Base-by-base conservation (phyloP, 2,888 invertebrate species). In the Sphaerophoria rueppellii region DNA sequence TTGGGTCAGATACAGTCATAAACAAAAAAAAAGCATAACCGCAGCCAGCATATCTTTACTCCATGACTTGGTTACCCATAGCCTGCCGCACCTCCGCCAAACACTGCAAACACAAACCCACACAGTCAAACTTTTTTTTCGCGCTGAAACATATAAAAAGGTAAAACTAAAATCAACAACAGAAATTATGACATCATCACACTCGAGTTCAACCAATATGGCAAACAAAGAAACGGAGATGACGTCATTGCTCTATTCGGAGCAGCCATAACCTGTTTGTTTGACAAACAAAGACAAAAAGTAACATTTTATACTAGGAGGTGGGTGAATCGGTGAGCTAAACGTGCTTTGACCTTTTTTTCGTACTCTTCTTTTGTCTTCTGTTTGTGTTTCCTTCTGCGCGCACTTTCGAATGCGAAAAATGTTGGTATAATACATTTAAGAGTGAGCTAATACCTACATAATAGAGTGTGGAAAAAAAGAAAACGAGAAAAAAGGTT, bases 111-210 rank as follows among this genome's bases (percentile, higher is more conserved):
- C n/a, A 48, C 14, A 37, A 16, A 40, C 2, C 35, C 37, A 37
- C 0, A 40, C 40, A 40, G 1, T 7, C 6, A 37, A 40, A 7
- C 40, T 1, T 40, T 40, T 7, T 40, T 37, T 67, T 52, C 14
- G 32, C 54, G 11, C n/a, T 40, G 32, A 54, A 77, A 72, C 57
- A 80, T 52, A 72, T 40, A 40, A 54, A 40, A 67, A 77, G 74
- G 65, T 79, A 74, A 24, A 1, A 24, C 24, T 24, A 24, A 1
- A 24, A 24, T 24, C 24, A 24, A 74, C 70, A 74, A 48, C 74
- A 74, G 52, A 54, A 57, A 34, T 52, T 50, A 74, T 82, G 82
- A 82, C 82, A 82, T 82, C 82, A 82, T 79, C 67, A 50, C 74
- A 46, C 12, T 40, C 50, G 65, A 65, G 50, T 35, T 35, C 14